A percentile compares a stretch with the other conserved stretches of the same genome.
Evolutionary conservation across 2,797 vertebrate genomes (phyloP).

Genomic region (Denticeps clupeoides): DNA sequence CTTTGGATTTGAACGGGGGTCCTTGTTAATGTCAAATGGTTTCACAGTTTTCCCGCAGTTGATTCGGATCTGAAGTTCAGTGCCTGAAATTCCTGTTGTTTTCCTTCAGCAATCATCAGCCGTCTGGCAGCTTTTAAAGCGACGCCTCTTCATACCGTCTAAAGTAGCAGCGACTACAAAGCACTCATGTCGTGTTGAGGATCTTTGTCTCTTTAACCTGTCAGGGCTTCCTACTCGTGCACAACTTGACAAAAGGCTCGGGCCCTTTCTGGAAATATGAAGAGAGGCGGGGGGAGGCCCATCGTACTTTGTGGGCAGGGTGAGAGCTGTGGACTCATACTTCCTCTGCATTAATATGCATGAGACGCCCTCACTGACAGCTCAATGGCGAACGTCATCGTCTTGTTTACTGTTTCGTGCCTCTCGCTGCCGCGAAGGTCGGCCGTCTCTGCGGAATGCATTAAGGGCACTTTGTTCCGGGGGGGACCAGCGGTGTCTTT

Average conservation of each 20-base stretch:
- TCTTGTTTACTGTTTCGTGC: constrained; percentile 13
- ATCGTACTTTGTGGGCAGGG: background rate
- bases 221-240: background rate
- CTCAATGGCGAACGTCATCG: constrained; percentile 14
- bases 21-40: too few relatives aligned
- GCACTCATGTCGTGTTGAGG: background rate
- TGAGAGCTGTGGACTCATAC: constrained; percentile 3
- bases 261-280: constrained; percentile 3
- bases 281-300: too few relatives aligned
- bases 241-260: background rate
- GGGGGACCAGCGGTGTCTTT: background rate
- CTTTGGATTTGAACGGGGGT: too few relatives aligned
- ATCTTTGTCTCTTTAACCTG: background rate
- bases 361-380: constrained; percentile 14
- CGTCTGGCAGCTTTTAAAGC: too few relatives aligned
- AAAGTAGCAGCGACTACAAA: too few relatives aligned
- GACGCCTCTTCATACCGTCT: too few relatives aligned
- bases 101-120: too few relatives aligned
- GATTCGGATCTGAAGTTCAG: too few relatives aligned
- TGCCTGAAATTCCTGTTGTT: too few relatives aligned
- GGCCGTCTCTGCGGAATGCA: background rate
- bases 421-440: constrained; percentile 7
- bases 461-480: background rate
- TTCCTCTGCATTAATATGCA: constrained; percentile 19
- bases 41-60: too few relatives aligned